Percentiles rank a stretch among this genome's conserved stretches.
These are phyloP conservation scores for Brachypterus glaber DNA, from an alignment of 2,888 invertebrate species.

Conservation along the genomic window DNA sequence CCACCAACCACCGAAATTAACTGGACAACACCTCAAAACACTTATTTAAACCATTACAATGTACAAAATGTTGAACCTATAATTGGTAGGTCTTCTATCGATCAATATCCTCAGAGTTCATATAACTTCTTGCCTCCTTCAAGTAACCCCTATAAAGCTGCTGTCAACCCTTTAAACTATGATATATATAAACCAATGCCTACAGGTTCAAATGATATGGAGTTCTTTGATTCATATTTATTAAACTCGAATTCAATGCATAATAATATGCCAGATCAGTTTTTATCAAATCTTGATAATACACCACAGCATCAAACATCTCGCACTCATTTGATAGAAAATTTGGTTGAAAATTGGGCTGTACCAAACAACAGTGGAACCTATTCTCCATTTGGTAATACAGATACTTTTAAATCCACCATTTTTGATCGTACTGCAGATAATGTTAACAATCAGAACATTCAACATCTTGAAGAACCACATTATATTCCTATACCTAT, in stretches of 20 bases:
- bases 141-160: conserved; percentile 19
- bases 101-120: conserved; percentile 8
- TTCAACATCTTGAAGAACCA: conserved; percentile 13
- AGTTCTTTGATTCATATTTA: conserved; percentile 21
- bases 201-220: conserved; percentile 24
- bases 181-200: conserved; percentile 27
- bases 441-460: conserved; percentile 22
- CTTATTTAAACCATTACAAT: conserved; percentile 26
- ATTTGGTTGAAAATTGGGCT: conserved; percentile 60
- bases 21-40: conserved; percentile 26
- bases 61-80: conserved; percentile 23
- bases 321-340: conserved; percentile 50
- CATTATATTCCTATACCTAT: conserved; percentile 33
- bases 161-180: conserved; percentile 18
- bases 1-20: conserved; percentile 27
- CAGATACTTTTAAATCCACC: conserved; percentile 44
- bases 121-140: conserved; percentile 4
- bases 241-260: conserved; percentile 12
- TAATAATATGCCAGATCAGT: conserved; percentile 8
- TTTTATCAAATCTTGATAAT: conserved; percentile 13
- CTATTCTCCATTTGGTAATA: conserved; percentile 63
- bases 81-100: conserved; percentile 11
- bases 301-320: conserved; percentile 17
- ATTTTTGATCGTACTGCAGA: conserved; percentile 34
- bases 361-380: conserved; percentile 61